These are phyloP conservation scores for Monochamus alternatus DNA, from an alignment of 2,888 invertebrate species.

Conservation along the genomic window DNA sequence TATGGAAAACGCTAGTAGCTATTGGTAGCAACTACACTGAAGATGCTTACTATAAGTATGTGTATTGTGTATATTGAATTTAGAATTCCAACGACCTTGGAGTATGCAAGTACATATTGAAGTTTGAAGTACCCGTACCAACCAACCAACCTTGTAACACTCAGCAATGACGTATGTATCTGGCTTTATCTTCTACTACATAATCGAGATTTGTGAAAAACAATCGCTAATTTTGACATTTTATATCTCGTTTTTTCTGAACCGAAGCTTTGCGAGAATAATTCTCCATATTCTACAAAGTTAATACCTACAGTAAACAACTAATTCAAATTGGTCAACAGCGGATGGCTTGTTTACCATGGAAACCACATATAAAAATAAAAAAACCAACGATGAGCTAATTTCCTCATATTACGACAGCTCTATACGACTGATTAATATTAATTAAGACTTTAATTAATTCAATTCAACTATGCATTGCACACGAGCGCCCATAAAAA, in stretches of 20 bases:
- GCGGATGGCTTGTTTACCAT: neutral
- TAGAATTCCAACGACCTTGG: too few species aligned
- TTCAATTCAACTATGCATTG: constrained; percentile 15
- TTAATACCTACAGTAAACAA: neutral
- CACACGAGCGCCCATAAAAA: constrained; percentile 9
- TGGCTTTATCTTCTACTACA: too few species aligned
- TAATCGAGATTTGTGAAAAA: too few species aligned
- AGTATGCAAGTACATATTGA: too few species aligned
- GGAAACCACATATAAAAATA: constrained; percentile 19
- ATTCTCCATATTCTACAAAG: neutral
- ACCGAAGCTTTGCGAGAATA: neutral
- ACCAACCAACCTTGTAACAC: too few species aligned
- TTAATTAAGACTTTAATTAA: constrained; percentile 21
- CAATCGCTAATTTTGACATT: too few species aligned
- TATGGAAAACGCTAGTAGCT: too few species aligned
- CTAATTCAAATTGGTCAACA: constrained; percentile 2
- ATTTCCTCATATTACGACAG: constrained; percentile 25
- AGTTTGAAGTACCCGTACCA: too few species aligned
- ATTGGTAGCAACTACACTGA: too few species aligned
- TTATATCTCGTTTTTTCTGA: neutral
- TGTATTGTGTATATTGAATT: too few species aligned
- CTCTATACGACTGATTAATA: constrained; percentile 27
- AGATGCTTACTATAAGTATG: too few species aligned
- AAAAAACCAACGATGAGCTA: constrained; percentile 29
- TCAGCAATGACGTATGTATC: too few species aligned